phyloP scores from a whole-genome alignment of 2,888 invertebrate genomes.

The Cryptophagus acutangulus region DNA sequence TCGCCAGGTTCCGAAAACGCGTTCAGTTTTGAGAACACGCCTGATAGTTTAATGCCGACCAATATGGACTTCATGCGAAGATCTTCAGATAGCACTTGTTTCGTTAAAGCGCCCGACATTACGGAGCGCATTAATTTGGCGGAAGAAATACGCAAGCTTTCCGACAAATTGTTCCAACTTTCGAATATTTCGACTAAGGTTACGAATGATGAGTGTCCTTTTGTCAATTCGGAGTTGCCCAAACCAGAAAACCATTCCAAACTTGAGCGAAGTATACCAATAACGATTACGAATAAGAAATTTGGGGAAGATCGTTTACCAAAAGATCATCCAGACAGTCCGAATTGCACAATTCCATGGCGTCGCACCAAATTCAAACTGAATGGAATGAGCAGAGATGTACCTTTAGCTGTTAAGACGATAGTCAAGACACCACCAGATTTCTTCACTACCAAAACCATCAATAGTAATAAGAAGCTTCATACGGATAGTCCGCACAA shows the following conservation, averaged over 20 bases:
- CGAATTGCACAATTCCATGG: slow-evolving; percentile 39
- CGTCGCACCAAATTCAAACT: slow-evolving; percentile 60
- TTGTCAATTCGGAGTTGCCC: slow-evolving; percentile 11
- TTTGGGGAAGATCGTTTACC: slow-evolving; percentile 15
- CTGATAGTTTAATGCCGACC: slow-evolving; percentile 15
- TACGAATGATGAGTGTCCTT: slow-evolving; percentile 13
- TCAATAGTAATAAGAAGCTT: slow-evolving; percentile 6
- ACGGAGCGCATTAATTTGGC: slow-evolving; percentile 66
- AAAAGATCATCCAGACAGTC: slow-evolving; percentile 31
- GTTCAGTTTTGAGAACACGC: slow-evolving; percentile 17
- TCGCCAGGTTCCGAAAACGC: slow-evolving; percentile 57
- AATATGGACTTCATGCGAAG: slow-evolving; percentile 49
- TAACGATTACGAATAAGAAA: background rate
- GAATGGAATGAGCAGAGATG: slow-evolving; percentile 66
- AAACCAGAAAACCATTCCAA: slow-evolving; percentile 1
- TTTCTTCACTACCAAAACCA: slow-evolving; percentile 20
- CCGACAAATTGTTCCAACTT: slow-evolving; percentile 69
- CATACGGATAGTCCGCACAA: slow-evolving; percentile 54
- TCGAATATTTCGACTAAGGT: slow-evolving; percentile 51
- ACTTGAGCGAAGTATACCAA: background rate
- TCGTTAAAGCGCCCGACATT: slow-evolving; percentile 58
- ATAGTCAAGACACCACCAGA: slow-evolving; percentile 25
- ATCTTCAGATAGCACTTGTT: slow-evolving; percentile 72
- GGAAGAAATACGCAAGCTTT: slow-evolving; percentile 77
- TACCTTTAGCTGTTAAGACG: slow-evolving; percentile 49